These are phyloP conservation scores for Neodiprion pinetum DNA, from an alignment of 1,140 invertebrate species.

Conservation along the genomic window DNA sequence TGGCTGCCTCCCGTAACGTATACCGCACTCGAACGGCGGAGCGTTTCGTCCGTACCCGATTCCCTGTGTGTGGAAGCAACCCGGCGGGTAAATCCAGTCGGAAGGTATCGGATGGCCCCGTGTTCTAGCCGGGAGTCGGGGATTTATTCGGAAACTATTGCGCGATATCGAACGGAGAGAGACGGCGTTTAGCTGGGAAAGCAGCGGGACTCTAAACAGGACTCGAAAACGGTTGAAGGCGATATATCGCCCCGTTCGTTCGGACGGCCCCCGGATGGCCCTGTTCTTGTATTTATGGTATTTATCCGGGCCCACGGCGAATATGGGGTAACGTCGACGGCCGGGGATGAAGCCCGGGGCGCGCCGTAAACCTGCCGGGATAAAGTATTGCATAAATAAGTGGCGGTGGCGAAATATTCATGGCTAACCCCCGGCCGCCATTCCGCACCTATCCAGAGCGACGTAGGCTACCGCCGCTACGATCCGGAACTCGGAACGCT, in stretches of 20 bases:
- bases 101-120: background rate
- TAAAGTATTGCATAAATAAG: conserved; percentile 48
- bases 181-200: background rate
- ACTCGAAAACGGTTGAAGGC: conserved; percentile 14
- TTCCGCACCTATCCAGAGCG: background rate
- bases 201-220: conserved; percentile 29
- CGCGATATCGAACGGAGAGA: background rate
- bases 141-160: conserved; percentile 17
- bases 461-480: no score
- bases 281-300: conserved; percentile 20
- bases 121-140: conserved; percentile 8
- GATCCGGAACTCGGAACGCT: background rate
- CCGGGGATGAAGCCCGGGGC: conserved; percentile 23
- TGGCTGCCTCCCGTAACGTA: conserved; percentile 15
- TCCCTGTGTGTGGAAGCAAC: background rate
- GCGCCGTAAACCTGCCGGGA: conserved; percentile 8
- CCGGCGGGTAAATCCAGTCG: conserved; percentile 9
- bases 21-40: background rate
- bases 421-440: conserved; percentile 52
- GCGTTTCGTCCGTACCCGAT: conserved; percentile 4
- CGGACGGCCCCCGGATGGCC: conserved; percentile 25
- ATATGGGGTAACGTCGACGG: no score
- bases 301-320: conserved; percentile 8
- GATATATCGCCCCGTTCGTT: conserved; percentile 6
- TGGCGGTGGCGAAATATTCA: conserved; percentile 60